Percentiles rank a stretch among this genome's conserved stretches.
These are phyloP conservation scores for Apoderus coryli DNA, from an alignment of 2,888 invertebrate species.

Conservation along the genomic window DNA sequence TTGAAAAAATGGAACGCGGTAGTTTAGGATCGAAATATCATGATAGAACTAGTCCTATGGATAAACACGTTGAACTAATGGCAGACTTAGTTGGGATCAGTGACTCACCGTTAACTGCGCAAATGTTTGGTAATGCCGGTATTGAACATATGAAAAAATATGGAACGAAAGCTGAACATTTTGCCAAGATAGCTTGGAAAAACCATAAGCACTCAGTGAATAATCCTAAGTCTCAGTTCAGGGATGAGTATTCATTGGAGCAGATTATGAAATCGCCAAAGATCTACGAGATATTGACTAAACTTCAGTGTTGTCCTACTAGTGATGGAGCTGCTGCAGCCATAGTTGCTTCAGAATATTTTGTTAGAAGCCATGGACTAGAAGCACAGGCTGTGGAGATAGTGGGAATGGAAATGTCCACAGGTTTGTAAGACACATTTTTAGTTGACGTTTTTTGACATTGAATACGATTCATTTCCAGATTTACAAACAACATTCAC, in stretches of 20 bases:
- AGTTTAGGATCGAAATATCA: conserved; percentile 59
- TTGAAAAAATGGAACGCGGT: conserved; percentile 96
- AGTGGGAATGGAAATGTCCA: conserved; percentile 91
- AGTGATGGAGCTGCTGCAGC: conserved; percentile 97
- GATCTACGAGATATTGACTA: conserved; percentile 85
- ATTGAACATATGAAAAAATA: conserved; percentile 92
- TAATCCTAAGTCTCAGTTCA: conserved; percentile 94
- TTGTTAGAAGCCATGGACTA: conserved; percentile 69
- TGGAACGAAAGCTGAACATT: conserved; percentile 82
- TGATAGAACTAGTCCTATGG: conserved; percentile 81
- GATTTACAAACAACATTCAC: background rate
- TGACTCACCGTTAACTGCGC: conserved; percentile 77
- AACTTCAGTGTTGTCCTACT: conserved; percentile 95
- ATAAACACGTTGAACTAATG: conserved; percentile 77
- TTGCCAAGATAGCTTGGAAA: conserved; percentile 95
- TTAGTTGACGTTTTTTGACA: too few relatives aligned
- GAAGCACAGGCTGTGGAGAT: conserved; percentile 88
- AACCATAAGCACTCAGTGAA: conserved; percentile 95
- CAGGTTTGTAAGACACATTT: conserved; percentile 73
- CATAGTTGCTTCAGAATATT: conserved; percentile 80
- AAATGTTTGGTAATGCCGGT: conserved; percentile 94
- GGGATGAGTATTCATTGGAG: conserved; percentile 78
- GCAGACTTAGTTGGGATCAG: conserved; percentile 55
- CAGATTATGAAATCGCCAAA: conserved; percentile 79
- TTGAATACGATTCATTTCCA: too few relatives aligned